Evolutionary conservation across 2,113 vertebrate species (phyloP), one percentile per base, ranked within the genome.

Genomic region (Anguilla rostrata): DNA sequence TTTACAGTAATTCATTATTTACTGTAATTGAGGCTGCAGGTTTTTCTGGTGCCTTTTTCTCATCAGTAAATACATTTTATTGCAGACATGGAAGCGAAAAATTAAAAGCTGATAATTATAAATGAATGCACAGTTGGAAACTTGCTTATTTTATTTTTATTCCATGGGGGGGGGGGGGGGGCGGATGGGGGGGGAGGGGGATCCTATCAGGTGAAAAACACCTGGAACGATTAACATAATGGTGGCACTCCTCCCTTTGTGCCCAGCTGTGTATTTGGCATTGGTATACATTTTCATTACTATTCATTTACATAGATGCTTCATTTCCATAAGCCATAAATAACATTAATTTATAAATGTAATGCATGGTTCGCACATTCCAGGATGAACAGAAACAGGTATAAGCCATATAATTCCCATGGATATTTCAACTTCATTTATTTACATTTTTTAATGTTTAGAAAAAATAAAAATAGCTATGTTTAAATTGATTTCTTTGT

Each of bases 1-100:
- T 53, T 53, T 63, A 6, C 8, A 8, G 16, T 63, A 84, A 49
- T 63, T 63, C 57, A n/a, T 39, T 53, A 56, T 57, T 66, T n/a
- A 39, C 53, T 84, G 83, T 84, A 56, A 84, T 84, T 53, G 49
- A 84, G 66, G 40, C 57, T 20, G 57, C 39, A 84, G 20, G 63
- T 84, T 84, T 39, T 57, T 83, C 57, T 20, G 82, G 39, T 83
- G 40, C n/a, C 57, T 20, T 84, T 78, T 78, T 34, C 49, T 53
- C 49, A 53, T 14, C 49, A 53, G 49, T 53, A 53, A 53, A 9
- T 53, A 46, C 12, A 14, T 53, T 53, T 14, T 53, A 14, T 53
- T 53, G 49, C 49, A 53, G 12, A 53, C 8, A 1, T 14, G 49
- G 49, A 12, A 2, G 12, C 49, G 14, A 12, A 66, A 66, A 66